phyloP scores from a whole-genome alignment of 2,113 vertebrate genomes.

The Passer domesticus region DNA sequence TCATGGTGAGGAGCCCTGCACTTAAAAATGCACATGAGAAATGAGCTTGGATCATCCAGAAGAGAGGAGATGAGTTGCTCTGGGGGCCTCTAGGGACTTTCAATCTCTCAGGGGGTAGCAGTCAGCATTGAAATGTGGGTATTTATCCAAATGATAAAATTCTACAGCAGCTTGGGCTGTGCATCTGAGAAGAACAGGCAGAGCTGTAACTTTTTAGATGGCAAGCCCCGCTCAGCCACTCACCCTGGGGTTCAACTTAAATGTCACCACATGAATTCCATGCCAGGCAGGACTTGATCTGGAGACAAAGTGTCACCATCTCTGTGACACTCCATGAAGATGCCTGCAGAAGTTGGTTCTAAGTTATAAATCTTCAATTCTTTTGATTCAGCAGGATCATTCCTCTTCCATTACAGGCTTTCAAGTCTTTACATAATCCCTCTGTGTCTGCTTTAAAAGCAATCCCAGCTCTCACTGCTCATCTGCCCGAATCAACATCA shows the following conservation, averaged over 20 bases:
- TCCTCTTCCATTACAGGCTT: background rate
- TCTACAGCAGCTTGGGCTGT: background rate
- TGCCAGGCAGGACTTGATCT: background rate
- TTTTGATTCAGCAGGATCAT: background rate
- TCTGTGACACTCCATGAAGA: fast-evolving
- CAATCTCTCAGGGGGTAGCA: background rate
- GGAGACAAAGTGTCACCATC: background rate
- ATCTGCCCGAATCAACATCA: background rate
- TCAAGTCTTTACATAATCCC: background rate
- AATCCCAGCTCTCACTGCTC: background rate
- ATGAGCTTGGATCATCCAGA: background rate
- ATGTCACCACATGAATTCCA: fast-evolving
- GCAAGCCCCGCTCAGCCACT: background rate
- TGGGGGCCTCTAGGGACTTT: background rate
- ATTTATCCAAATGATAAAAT: background rate
- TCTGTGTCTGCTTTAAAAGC: background rate
- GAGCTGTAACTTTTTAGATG: background rate
- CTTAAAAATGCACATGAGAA: background rate
- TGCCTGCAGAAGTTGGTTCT: background rate
- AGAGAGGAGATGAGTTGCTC: background rate
- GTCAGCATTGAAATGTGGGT: background rate
- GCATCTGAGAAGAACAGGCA: background rate
- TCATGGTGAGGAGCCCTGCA: background rate
- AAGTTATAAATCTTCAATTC: background rate
- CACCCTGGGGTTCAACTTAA: background rate